Evolutionary conservation across 2,888 invertebrate genomes (phyloP).

Genomic region (Chymomyza amoena): DNA sequence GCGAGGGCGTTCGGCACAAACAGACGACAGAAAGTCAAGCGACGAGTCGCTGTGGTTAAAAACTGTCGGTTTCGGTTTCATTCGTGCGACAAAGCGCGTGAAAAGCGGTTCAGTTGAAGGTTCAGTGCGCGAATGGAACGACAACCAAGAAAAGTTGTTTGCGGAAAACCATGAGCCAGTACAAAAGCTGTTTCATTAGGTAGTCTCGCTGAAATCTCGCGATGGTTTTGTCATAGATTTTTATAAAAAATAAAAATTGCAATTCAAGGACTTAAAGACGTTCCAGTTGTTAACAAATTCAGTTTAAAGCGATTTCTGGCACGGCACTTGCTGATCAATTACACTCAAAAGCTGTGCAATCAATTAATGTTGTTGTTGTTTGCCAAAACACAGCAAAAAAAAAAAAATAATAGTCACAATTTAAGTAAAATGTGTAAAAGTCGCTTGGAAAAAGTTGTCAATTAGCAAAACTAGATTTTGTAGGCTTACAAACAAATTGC

Average conservation of each 20-base stretch:
- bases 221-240: too few species aligned
- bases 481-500: not conserved
- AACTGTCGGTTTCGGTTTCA: conserved; percentile 60
- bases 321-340: conserved; percentile 32
- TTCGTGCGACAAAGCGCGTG: conserved; percentile 57
- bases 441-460: not conserved
- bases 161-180: not conserved
- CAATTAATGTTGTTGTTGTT: not conserved
- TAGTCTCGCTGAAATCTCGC: too few species aligned
- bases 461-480: not conserved
- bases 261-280: too few species aligned
- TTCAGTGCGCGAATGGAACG: not conserved
- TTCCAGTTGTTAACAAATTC: too few species aligned
- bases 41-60: conserved; percentile 42
- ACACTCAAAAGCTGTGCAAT: conserved; percentile 14
- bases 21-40: conserved; percentile 7
- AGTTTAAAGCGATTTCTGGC: too few species aligned
- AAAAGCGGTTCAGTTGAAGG: conserved; percentile 51
- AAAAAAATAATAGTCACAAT: not conserved
- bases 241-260: too few species aligned
- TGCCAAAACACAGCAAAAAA: not conserved
- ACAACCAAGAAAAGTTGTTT: not conserved
- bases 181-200: not conserved
- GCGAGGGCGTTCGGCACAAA: conserved; percentile 36
- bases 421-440: not conserved